Conservation (phyloP, 2,797 vertebrate species). For the Hephaestus fuliginosus region DNA sequence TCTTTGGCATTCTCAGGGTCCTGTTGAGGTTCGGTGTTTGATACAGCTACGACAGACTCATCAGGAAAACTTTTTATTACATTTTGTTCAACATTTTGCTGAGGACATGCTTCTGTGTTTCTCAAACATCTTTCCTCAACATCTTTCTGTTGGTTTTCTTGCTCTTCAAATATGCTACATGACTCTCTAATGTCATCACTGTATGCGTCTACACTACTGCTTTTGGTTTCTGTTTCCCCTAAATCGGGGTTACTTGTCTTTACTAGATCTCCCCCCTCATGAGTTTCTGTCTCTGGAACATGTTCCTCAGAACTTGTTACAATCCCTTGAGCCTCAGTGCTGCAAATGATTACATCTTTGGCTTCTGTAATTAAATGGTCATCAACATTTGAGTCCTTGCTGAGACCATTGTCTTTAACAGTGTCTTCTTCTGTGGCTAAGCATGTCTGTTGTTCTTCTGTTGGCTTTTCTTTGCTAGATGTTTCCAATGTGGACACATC, state of each 20-base stretch:
- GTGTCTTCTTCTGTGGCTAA: conserved; percentile 5
- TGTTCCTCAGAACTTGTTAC: conserved; percentile 43
- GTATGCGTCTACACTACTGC: not conserved
- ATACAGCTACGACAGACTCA: not conserved
- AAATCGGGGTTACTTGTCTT: not conserved
- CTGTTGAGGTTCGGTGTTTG: conserved; percentile 28
- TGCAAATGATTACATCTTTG: conserved; percentile 30
- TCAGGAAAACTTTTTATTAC: not conserved
- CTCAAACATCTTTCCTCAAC: conserved; percentile 15
- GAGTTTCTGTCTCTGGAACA: conserved; percentile 26
- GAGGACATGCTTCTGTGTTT: conserved; percentile 21
- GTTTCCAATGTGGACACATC: conserved; percentile 34
- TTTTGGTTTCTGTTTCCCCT: conserved; percentile 36
- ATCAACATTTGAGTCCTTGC: conserved; percentile 26
- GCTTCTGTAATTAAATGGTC: conserved; percentile 35
- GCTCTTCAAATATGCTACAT: conserved; percentile 3
- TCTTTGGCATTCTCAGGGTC: conserved; percentile 40
- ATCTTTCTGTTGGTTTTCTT: conserved; percentile 3
- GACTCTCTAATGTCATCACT: conserved; percentile 32
- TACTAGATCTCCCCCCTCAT: conserved; percentile 21
- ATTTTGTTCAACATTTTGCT: conserved; percentile 8
- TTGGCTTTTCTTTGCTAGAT: conserved; percentile 26
- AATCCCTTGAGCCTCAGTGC: conserved; percentile 16
- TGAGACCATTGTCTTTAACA: conserved; percentile 14
- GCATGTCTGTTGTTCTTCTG: conserved; percentile 34